Conservation (phyloP, 2,113 vertebrate genomes). For the Eonycteris spelaea region DNA sequence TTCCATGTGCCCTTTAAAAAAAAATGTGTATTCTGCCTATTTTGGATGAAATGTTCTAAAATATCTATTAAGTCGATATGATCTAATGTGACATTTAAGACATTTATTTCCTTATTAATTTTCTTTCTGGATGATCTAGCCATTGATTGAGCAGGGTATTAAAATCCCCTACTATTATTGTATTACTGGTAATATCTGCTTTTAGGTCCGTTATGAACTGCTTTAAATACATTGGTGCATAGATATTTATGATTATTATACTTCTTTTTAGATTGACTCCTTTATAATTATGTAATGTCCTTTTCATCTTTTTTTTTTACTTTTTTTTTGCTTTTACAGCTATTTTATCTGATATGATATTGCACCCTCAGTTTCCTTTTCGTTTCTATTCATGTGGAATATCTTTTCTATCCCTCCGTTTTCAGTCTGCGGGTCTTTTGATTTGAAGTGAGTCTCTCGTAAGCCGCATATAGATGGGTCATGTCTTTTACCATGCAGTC, state of each 20-base stretch:
- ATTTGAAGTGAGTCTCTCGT: not conserved
- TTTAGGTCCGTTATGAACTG: not conserved
- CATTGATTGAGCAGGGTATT: not conserved
- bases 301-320: not conserved
- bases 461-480: not conserved
- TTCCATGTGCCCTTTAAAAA: not conserved
- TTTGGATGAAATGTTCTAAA: not conserved
- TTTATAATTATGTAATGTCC: not conserved
- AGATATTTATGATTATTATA: not conserved
- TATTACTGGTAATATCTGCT: not conserved
- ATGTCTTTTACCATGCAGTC: not conserved
- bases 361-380: not conserved
- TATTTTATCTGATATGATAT: not conserved
- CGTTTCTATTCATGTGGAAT: not conserved
- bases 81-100: not conserved
- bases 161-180: not conserved
- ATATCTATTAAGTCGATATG: not conserved
- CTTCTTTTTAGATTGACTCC: too few species aligned
- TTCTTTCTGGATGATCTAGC: not conserved
- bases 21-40: not conserved
- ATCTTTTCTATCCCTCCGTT: not conserved
- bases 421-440: not conserved
- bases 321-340: not conserved
- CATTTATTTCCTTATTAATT: not conserved
- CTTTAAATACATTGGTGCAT: not conserved